Evolutionary conservation across 2,113 vertebrate genomes (phyloP), one percentile per base, ranked within the genome.

Genomic region (Macquaria australasica): DNA sequence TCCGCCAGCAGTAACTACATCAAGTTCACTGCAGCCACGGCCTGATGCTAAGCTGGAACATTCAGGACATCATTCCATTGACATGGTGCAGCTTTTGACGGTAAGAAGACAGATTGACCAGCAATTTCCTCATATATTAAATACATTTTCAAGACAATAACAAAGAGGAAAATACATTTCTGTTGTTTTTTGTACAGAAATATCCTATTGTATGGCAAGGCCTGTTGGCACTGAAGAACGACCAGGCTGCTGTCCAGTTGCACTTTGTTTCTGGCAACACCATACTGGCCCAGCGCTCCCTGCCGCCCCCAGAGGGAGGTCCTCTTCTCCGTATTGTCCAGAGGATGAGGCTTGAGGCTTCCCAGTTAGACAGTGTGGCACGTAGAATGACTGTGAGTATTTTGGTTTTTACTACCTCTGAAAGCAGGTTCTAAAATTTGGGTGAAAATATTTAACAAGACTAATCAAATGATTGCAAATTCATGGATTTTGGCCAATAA

Each of bases 131-230:
- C 1, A 66, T 4, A 21, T 20, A 60, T 18, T 9, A 20, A 72
- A 76, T 71, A 14, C 5, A 23, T n/a, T 81, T 83, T 81, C 10
- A 71, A 71, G 18, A 50, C 18, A 16, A 45, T 76, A 59, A 21
- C 14, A 63, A 60, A 77, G 20, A 72, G 0, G 4, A 41, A 23
- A 51, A 68, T 41, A 5, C 43, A 3, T 43, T 51, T 73, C 3
- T 71, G 1, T 51, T 69, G 51, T 83, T 18, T 9, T 79, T 77
- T 74, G 18, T 73, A 73, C 95, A 99, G 98, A 99, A 98, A 92
- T 99, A 99, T 90, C 98, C 98, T 0, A 99, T 99, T 12, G 97
- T 99, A 69, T 99, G 98, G 98, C 98, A 99, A 95, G 98, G 98
- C 68, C 95, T 98, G 18, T 72, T 99, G 91, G 98, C 98, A 51